Conservation (phyloP, 1,140 invertebrate species). For the Trichonephila inaurata region DNA sequence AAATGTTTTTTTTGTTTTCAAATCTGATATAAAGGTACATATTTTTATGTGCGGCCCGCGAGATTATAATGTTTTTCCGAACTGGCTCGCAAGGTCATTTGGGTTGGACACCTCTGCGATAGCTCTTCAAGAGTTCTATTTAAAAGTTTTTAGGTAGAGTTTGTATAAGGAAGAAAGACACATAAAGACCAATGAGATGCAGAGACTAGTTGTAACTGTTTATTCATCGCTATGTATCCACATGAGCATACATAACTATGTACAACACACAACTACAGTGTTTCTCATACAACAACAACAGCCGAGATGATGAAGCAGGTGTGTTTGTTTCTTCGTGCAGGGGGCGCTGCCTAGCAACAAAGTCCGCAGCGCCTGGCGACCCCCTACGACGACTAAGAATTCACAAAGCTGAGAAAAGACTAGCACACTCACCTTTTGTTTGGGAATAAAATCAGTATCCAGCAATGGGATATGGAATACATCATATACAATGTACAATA, state of each 20-base stretch:
- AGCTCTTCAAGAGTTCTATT: no score
- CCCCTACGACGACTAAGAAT: constrained; percentile 68
- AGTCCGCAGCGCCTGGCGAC: neutral
- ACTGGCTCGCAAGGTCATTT: no score
- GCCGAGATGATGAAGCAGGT: constrained; percentile 74
- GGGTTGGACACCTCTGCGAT: no score
- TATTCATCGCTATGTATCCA: constrained; percentile 76
- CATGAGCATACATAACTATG: constrained; percentile 77
- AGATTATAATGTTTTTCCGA: no score
- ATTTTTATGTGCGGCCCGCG: no score
- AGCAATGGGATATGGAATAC: constrained; percentile 68
- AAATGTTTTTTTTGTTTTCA: no score
- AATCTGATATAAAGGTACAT: no score
- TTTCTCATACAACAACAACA: constrained; percentile 75
- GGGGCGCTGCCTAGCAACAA: neutral
- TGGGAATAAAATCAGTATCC: constrained; percentile 73
- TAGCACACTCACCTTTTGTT: constrained; percentile 70
- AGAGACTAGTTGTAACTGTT: constrained; percentile 74
- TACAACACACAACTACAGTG: constrained; percentile 75
- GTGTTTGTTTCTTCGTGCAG: constrained; percentile 47
- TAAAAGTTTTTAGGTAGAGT: no score
- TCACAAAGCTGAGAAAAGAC: constrained; percentile 74
- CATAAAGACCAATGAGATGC: neutral
- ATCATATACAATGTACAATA: constrained; percentile 69
- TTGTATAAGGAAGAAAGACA: neutral